Percentiles rank a stretch among this genome's conserved stretches.
These are phyloP conservation scores for Thalassarche chlororhynchos DNA, from an alignment of 2,113 vertebrate genomes.

Conservation along the genomic window DNA sequence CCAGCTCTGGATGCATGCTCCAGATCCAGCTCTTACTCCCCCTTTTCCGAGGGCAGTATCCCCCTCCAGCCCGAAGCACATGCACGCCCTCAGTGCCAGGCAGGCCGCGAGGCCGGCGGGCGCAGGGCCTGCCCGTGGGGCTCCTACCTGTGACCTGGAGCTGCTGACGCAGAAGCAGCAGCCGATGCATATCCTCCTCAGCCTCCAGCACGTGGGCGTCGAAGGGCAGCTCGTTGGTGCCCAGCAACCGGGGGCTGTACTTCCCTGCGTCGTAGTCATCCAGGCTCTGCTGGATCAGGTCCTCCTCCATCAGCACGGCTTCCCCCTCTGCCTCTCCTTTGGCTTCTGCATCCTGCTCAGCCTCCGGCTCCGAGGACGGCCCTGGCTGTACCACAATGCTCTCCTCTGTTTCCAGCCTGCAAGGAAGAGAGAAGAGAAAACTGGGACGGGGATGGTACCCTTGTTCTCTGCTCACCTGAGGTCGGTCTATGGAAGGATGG, in stretches of 20 bases:
- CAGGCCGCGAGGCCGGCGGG: accelerated
- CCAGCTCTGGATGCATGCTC: neutral
- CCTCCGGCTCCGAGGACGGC: slow-evolving; percentile 47
- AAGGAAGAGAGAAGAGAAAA: neutral
- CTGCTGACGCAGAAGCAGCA: slow-evolving; percentile 88
- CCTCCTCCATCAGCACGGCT: slow-evolving; percentile 93
- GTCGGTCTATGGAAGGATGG: neutral
- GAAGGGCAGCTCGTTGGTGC: slow-evolving; percentile 86
- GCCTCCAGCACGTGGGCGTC: slow-evolving; percentile 88
- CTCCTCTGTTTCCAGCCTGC: slow-evolving; percentile 65
- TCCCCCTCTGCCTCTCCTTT: slow-evolving; percentile 78
- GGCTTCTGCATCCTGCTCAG: slow-evolving; percentile 27
- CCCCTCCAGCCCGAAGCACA: neutral
- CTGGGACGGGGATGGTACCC: neutral
- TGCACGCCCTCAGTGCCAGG: accelerated
- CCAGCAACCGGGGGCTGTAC: slow-evolving; percentile 91
- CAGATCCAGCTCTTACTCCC: neutral
- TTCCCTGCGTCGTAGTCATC: slow-evolving; percentile 92
- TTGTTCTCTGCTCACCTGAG: neutral
- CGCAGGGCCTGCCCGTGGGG: accelerated
- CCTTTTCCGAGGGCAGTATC: neutral
- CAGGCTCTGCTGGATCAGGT: slow-evolving; percentile 96
- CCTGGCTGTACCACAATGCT: neutral
- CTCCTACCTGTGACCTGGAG: slow-evolving; percentile 90
- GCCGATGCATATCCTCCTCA: slow-evolving; percentile 86